Base-by-base conservation (phyloP, 2,113 vertebrate genomes). In the Poeciliopsis turrubarensis region DNA sequence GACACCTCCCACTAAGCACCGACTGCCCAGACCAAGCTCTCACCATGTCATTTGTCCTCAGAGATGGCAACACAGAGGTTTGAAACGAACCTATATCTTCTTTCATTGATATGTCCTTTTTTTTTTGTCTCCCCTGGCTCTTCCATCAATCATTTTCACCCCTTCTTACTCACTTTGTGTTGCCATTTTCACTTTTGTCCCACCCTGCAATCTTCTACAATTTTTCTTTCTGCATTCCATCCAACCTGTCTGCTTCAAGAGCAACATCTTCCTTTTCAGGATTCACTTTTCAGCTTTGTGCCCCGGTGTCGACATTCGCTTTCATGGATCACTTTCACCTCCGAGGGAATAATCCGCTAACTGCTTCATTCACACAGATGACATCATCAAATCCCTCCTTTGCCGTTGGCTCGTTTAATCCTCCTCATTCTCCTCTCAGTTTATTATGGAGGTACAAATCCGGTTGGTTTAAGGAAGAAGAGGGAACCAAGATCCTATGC, bases 331-430 rank as follows among this genome's bases (percentile, higher is more conserved):
- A 6, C 73, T 90, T 91, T 93, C 91, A 92, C 92, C 78, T 31
- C 72, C 72, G 81, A 89, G 81, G 89, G 84, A 92, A 92, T 93
- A 92, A 94, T 94, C 92, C 87, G 70, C 92, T 93, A 93, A 94
- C 92, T 92, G 92, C 80, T 93, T 93, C 91, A 93, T 95, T 95
- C 92, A 93, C 88, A 94, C 87, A 90, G 89, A 93, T 93, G 93
- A 93, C 94, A 93, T 94, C 93, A 94, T 93, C 92, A 95, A 94
- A 93, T 93, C 92, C 91, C 86, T 92, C 78, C 81, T 75, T 85
- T 78, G 88, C 93, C 90, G 91, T 92, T 91, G 92, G 91, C 91
- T 91, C 78, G 80, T 91, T 95, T 95, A 96, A 93, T 95, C 94
- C 85, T 3, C 89, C 89, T 95, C 92, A 94, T 94, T 96, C 94